phyloP scores from a whole-genome alignment of 92 coral and sea anemone species.

The Muricea muricata region DNA sequence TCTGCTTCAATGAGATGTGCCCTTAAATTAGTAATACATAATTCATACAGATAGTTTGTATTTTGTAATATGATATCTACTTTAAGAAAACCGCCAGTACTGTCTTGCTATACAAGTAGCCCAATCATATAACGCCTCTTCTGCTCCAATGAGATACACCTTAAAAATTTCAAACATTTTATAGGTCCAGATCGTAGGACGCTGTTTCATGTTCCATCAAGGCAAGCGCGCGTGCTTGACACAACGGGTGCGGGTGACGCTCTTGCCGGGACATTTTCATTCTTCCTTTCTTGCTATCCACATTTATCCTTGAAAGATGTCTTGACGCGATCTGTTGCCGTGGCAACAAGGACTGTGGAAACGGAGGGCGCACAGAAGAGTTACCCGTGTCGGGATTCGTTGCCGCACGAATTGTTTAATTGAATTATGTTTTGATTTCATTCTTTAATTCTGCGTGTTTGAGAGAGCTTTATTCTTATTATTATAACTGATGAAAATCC shows the following conservation, averaged over 20 bases:
- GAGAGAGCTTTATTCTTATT: no score
- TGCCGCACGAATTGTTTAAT: constrained; percentile 67
- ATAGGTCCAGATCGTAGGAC: constrained; percentile 13
- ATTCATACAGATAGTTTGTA: no score
- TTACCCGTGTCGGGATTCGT: constrained; percentile 72
- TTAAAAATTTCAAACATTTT: not conserved
- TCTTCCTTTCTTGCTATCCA: constrained; percentile 82
- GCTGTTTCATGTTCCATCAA: constrained; percentile 56
- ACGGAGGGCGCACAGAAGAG: constrained; percentile 85
- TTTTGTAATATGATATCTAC: no score
- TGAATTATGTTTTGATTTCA: not conserved
- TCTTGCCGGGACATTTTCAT: constrained; percentile 79
- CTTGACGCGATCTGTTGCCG: constrained; percentile 74
- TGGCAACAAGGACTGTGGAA: constrained; percentile 85
- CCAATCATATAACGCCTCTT: no score
- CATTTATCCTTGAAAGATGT: constrained; percentile 75
- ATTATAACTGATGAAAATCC: not conserved
- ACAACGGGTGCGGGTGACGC: constrained; percentile 96
- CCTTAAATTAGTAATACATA: no score
- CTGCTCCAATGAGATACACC: not conserved
- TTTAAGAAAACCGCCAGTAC: no score
- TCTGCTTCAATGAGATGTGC: not conserved
- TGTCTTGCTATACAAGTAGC: no score
- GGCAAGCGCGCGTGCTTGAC: constrained; percentile 75
- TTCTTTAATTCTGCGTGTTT: no score